These are phyloP conservation scores for Holcopasites calliopsidis DNA, from an alignment of 1,140 invertebrate genomes.

Conservation along the genomic window DNA sequence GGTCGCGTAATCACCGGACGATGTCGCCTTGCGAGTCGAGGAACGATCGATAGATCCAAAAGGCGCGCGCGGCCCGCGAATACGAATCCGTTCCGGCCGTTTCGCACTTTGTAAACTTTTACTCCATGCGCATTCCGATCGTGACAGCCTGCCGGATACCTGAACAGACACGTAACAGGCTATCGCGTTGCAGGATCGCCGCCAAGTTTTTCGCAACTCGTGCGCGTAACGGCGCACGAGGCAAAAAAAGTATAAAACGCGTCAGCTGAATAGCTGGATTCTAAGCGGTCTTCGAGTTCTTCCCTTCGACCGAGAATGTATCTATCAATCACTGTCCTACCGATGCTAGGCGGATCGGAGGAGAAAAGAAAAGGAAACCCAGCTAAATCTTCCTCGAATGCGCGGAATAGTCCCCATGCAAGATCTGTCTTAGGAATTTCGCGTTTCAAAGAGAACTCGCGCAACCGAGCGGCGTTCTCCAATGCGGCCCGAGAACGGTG, in stretches of 20 bases:
- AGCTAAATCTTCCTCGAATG: neutral
- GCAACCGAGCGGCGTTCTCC: neutral
- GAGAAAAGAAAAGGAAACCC: neutral
- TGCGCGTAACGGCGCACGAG: conserved; percentile 45
- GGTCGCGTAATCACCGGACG: conserved; percentile 40
- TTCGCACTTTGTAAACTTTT: neutral
- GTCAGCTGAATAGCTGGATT: conserved; percentile 19
- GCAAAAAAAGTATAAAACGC: conserved; percentile 39
- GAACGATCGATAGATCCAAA: conserved; percentile 13
- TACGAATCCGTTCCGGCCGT: neutral
- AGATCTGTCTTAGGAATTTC: neutral
- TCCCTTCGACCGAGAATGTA: neutral
- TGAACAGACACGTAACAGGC: neutral
- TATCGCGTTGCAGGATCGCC: conserved; percentile 3
- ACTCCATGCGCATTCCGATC: neutral
- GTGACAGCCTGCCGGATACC: too few species aligned
- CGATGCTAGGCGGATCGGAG: neutral
- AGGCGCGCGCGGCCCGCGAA: neutral
- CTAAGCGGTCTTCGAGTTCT: neutral
- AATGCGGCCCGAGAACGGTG: conserved; percentile 41
- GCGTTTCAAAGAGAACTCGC: neutral
- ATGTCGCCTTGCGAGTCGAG: conserved; percentile 49
- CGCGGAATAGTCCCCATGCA: neutral
- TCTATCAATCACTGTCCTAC: conserved; percentile 36
- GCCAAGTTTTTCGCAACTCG: conserved; percentile 44